Evolutionary conservation across 2,888 invertebrate species (phyloP).

Genomic region (Liopterus haemorrhoidalis): DNA sequence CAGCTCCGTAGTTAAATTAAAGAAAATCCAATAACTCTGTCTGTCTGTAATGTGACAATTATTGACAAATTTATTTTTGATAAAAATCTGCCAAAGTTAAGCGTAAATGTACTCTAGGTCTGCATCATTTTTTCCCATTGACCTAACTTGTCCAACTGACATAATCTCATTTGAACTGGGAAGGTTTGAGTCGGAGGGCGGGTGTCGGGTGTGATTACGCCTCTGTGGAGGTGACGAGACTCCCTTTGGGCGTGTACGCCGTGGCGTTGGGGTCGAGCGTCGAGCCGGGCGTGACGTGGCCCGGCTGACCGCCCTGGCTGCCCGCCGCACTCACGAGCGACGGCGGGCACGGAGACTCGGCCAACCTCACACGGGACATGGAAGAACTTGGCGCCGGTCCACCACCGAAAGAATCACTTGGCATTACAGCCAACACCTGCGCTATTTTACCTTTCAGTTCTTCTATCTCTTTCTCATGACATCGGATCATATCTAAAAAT

Average conservation of each 20-base stretch:
- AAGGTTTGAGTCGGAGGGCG: no score
- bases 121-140: no score
- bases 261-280: slow-evolving; percentile 84
- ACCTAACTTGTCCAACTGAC: no score
- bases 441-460: slow-evolving; percentile 86
- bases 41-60: no score
- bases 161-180: no score
- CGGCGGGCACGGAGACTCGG: slow-evolving; percentile 44
- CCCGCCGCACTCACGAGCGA: slow-evolving; percentile 6
- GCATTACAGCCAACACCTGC: slow-evolving; percentile 90
- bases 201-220: no score
- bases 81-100: no score
- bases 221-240: slow-evolving; percentile 55
- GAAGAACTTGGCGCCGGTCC: slow-evolving; percentile 50
- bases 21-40: no score
- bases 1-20: no score
- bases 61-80: no score
- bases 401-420: slow-evolving; percentile 59
- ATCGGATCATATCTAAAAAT: slow-evolving; percentile 66
- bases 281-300: slow-evolving; percentile 45
- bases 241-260: slow-evolving; percentile 80
- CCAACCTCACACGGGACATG: slow-evolving; percentile 58
- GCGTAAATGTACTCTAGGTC: no score
- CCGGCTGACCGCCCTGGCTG: slow-evolving; percentile 2
- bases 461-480: slow-evolving; percentile 85